A percentile compares a stretch with the other conserved stretches of the same genome.
phyloP scores from a whole-genome alignment of 2,888 invertebrate species.

The Euspilapteryx auroguttella region DNA sequence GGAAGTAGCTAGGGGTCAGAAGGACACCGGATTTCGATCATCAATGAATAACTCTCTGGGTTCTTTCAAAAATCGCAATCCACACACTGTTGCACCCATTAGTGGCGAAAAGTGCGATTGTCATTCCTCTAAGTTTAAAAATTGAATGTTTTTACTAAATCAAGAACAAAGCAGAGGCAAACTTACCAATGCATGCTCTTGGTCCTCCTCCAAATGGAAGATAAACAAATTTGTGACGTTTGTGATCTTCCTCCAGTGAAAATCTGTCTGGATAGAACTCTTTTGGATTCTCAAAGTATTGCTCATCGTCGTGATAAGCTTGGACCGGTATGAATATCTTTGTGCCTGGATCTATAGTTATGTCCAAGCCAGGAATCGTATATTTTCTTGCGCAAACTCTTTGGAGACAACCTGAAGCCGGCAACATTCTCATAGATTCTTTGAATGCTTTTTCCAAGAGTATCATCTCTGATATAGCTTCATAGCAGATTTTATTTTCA shows the following conservation, averaged over 20 bases:
- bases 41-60: too few relatives aligned
- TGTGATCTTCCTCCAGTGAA: conserved; percentile 10
- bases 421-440: conserved; percentile 12
- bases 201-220: too few relatives aligned
- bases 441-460: conserved; percentile 11
- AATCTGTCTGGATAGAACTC: conserved; percentile 7
- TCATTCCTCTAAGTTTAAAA: too few relatives aligned
- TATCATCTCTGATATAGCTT: conserved; percentile 8
- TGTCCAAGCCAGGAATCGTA: conserved; percentile 6
- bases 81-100: too few relatives aligned
- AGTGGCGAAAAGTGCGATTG: too few relatives aligned
- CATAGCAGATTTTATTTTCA: conserved; percentile 9
- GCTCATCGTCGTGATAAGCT: conserved; percentile 8
- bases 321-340: conserved; percentile 8
- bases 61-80: too few relatives aligned
- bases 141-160: too few relatives aligned
- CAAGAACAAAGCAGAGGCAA: too few relatives aligned
- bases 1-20: too few relatives aligned
- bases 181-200: too few relatives aligned
- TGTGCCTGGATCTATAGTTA: conserved; percentile 8
- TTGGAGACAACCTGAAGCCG: conserved; percentile 8
- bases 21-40: too few relatives aligned
- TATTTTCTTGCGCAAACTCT: conserved; percentile 10
- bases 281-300: conserved; percentile 8
- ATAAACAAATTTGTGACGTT: conserved; percentile 11